Evolutionary conservation across 2,113 vertebrate genomes (phyloP).

Genomic region (Nothoprocta perdicaria): DNA sequence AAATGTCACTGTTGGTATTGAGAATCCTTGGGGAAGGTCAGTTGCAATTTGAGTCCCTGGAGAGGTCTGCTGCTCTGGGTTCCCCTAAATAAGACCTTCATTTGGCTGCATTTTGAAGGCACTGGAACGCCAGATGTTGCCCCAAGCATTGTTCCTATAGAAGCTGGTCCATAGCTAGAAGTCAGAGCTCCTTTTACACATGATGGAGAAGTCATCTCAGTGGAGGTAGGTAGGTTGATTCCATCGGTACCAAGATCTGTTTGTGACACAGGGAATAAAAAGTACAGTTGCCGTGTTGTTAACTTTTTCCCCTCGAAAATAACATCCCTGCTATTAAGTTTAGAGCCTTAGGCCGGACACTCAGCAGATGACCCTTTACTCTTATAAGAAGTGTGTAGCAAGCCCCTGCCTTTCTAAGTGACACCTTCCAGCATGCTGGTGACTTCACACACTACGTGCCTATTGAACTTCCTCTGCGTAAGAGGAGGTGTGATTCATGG

Average conservation of each 20-base stretch:
- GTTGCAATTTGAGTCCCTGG: slow-evolving; percentile 53
- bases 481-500: neutral
- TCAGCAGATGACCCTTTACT: neutral
- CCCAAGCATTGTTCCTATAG: slow-evolving; percentile 16
- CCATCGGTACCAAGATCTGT: slow-evolving; percentile 84
- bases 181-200: neutral
- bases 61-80: slow-evolving; percentile 41
- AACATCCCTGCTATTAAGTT: rapidly evolving
- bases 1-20: neutral
- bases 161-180: slow-evolving; percentile 33
- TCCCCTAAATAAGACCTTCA: slow-evolving; percentile 36
- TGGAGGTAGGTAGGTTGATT: slow-evolving; percentile 83
- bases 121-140: neutral
- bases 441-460: neutral
- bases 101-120: slow-evolving; percentile 36
- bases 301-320: neutral
- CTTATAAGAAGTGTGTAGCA: neutral
- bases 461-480: neutral
- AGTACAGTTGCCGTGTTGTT: neutral
- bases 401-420: neutral
- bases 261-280: slow-evolving; percentile 20
- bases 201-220: slow-evolving; percentile 49
- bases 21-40: slow-evolving; percentile 13
- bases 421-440: rapidly evolving
- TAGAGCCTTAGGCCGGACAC: neutral